Conservation (phyloP, 2,888 invertebrate species). For the Pyrrhosoma nymphula region DNA sequence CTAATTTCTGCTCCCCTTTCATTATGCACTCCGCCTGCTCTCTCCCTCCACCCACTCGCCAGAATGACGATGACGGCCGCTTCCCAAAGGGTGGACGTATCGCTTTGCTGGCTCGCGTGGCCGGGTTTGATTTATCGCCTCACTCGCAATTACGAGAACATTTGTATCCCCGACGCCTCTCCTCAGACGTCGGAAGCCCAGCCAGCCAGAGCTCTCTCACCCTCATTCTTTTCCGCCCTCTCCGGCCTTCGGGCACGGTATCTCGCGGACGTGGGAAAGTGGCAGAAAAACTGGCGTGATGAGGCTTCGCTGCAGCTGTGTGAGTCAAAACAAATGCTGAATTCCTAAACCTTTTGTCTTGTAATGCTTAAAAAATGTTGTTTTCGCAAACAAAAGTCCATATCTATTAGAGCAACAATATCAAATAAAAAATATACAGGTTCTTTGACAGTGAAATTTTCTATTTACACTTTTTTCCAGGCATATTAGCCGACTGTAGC, state of each 20-base stretch:
- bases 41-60: not conserved
- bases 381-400: too few species aligned
- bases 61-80: not conserved
- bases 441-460: too few species aligned
- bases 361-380: too few species aligned
- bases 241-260: not conserved
- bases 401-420: too few species aligned
- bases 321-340: too few species aligned
- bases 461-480: too few species aligned
- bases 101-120: not conserved
- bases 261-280: not conserved
- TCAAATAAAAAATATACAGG: too few species aligned
- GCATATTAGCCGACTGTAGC: too few species aligned
- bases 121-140: not conserved
- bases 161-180: conserved; percentile 17
- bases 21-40: too few species aligned
- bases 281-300: not conserved
- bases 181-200: not conserved
- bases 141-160: not conserved
- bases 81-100: not conserved
- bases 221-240: not conserved
- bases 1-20: too few species aligned
- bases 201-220: not conserved
- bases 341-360: too few species aligned
- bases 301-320: too few species aligned